phyloP scores from a whole-genome alignment of 2,888 invertebrate genomes.

The Barypeithes pellucidus region DNA sequence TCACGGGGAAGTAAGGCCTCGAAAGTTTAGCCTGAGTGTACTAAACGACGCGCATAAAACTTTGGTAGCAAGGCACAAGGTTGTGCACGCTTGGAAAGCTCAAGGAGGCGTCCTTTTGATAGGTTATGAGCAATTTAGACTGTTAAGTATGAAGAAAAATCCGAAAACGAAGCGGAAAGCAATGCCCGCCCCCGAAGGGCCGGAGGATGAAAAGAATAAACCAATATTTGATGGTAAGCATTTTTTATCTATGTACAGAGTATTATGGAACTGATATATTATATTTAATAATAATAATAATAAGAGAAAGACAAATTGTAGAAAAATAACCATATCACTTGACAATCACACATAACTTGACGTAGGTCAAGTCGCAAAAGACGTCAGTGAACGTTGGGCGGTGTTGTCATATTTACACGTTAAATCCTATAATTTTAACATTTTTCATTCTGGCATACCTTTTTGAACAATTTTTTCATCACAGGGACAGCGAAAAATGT shows the following conservation, averaged over 20 bases:
- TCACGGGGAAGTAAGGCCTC: constrained; percentile 80
- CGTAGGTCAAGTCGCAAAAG: too few species aligned
- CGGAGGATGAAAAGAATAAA: constrained; percentile 78
- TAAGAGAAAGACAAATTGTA: too few species aligned
- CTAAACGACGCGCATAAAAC: constrained; percentile 97
- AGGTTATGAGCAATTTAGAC: constrained; percentile 96
- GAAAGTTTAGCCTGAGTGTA: constrained; percentile 91
- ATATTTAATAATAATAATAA: too few species aligned
- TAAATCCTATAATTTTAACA: too few species aligned
- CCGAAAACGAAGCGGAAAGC: constrained; percentile 78
- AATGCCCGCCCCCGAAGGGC: constrained; percentile 69
- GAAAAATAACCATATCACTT: too few species aligned
- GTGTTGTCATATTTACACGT: too few species aligned
- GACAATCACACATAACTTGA: too few species aligned
- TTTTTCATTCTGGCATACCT: too few species aligned
- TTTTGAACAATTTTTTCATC: too few species aligned
- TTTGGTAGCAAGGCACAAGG: constrained; percentile 88
- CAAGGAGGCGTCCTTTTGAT: constrained; percentile 95
- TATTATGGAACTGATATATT: too few species aligned
- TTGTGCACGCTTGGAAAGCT: constrained; percentile 88
- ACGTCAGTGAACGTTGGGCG: too few species aligned
- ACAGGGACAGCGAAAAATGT: too few species aligned
- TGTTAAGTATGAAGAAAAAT: constrained; percentile 86
- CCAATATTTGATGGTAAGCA: constrained; percentile 82
- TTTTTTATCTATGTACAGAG: not conserved